Evolutionary conservation across 2,888 invertebrate genomes (phyloP).

Genomic region (Morpho deidamia): DNA sequence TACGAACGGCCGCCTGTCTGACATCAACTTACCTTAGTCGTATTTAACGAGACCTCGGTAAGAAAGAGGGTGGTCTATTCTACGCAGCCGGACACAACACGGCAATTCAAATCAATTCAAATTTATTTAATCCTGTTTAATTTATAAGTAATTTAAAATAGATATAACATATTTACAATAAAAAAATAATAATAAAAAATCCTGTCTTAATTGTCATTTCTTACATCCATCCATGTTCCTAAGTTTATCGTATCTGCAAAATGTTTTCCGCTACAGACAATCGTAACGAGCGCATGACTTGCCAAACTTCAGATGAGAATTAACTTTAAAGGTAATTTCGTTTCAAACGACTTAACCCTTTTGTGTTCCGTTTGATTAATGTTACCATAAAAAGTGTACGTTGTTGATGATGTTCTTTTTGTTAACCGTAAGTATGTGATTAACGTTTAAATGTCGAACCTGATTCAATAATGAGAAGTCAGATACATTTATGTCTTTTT

Average conservation of each 20-base stretch:
- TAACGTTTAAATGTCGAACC: background rate
- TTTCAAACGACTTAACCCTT: constrained; percentile 28
- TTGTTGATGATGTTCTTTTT: background rate
- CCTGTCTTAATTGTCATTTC: background rate
- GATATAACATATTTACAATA: no score
- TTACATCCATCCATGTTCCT: constrained; percentile 7
- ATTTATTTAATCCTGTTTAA: no score
- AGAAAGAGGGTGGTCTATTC: no score
- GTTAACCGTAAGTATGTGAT: constrained; percentile 1
- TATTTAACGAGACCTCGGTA: no score
- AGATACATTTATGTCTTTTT: no score
- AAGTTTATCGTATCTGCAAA: constrained; percentile 4
- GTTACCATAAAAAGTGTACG: constrained; percentile 3
- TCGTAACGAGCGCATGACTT: constrained; percentile 35
- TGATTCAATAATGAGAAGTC: no score
- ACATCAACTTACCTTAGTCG: no score
- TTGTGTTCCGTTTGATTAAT: constrained; percentile 23
- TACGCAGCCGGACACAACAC: no score
- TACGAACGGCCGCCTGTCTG: no score
- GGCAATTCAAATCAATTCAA: no score
- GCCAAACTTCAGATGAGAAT: constrained; percentile 27
- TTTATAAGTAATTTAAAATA: no score
- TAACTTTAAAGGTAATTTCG: constrained; percentile 29
- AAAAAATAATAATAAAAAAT: no score
- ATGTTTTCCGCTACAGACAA: constrained; percentile 10